Base-by-base conservation (phyloP, 2,113 vertebrate genomes). In the Echinops telfairi region DNA sequence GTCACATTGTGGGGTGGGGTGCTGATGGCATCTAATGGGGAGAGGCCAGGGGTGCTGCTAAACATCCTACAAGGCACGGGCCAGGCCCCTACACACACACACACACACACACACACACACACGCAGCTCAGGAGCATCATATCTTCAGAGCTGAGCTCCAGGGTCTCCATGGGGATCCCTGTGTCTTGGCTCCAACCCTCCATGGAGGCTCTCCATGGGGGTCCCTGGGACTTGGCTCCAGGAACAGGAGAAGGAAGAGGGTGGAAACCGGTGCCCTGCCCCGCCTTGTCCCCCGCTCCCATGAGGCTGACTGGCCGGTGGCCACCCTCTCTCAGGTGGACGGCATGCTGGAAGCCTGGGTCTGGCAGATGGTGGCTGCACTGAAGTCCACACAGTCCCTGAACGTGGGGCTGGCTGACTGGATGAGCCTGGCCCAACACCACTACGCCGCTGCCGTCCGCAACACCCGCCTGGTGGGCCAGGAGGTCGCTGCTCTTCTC, bases 401-500 rank as follows among this genome's bases (percentile, higher is more conserved):
- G 81, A 99, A 99, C 0, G 98, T 99, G 92, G 89, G 98, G 76
- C 96, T 99, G 64, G 98, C 97, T 0, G 98, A 99, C 92, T 99
- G 99, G 99, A 86, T 99, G 33, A 15, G 90, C 0, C 96, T 98
- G 94, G 99, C 99, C 33, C 97, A 98, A 40, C 97, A 98, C 53
- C 98, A 99, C 97, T 99, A 99, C 0, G 97, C 98, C 38, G 95
- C 97, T 0, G 99, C 99, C 0, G 99, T 97, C 0, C 98, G 95
- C 90, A 99, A 99, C 38, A 99, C 99, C 0, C 99, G 99, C 19
- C 83, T 95, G 0, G 97, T 99, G 17, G 99, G 99, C 38, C 98
- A 97, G 90, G 99, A 99, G 89, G 98, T 99, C 0, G 99, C 99
- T 0, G 88, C 97, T 19, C 94, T 99, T 86, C 97, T 99, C 82